These are phyloP conservation scores for Uloborus diversus DNA, from an alignment of 1,140 invertebrate species.

Conservation along the genomic window DNA sequence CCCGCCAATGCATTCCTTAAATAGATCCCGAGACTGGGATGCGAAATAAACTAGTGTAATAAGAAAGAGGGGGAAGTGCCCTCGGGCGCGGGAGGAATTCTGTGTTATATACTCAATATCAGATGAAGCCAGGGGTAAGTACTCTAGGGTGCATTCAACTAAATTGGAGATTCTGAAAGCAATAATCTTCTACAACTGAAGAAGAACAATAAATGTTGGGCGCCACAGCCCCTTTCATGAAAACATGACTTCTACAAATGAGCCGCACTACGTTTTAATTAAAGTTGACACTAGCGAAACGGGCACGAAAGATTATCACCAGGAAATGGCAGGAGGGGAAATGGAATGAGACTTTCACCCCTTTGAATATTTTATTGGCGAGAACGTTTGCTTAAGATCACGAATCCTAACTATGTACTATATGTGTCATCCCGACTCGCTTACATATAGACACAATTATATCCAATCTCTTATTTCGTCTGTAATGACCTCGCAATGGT, in stretches of 20 bases:
- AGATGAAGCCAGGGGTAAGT: constrained; percentile 2
- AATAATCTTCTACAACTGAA: constrained; percentile 23
- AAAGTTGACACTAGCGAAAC: constrained; percentile 15
- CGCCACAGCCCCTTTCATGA: constrained; percentile 11
- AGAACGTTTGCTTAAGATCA: too few relatives aligned
- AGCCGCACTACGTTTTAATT: constrained; percentile 24
- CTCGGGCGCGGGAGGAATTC: background rate
- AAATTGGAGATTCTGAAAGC: constrained; percentile 19
- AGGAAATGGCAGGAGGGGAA: background rate
- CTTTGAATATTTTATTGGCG: background rate
- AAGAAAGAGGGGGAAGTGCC: background rate
- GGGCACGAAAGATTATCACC: background rate
- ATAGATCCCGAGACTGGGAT: background rate
- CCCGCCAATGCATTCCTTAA: background rate
- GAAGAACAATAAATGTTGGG: constrained; percentile 31
- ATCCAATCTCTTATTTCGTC: too few relatives aligned
- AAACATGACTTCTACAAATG: constrained; percentile 35
- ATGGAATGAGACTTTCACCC: background rate
- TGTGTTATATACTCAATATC: background rate
- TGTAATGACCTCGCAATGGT: too few relatives aligned
- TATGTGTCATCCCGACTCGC: too few relatives aligned
- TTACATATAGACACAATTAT: too few relatives aligned
- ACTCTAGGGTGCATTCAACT: constrained; percentile 24
- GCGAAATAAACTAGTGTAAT: background rate
- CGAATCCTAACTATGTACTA: too few relatives aligned